phyloP scores from a whole-genome alignment of 2,888 invertebrate species.

The Teleogryllus oceanicus region DNA sequence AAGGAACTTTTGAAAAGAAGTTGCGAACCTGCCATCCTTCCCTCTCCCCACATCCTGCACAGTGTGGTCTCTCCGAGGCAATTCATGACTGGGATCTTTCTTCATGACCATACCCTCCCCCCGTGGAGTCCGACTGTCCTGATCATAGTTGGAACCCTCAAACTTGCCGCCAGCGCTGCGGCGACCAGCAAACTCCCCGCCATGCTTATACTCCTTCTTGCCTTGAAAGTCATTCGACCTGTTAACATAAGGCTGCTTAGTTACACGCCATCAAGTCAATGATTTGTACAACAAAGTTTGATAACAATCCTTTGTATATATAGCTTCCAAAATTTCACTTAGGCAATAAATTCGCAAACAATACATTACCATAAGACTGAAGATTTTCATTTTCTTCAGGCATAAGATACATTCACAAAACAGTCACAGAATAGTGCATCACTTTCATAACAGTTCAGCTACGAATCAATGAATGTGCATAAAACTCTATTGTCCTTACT shows the following conservation, averaged over 20 bases:
- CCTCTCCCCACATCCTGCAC: constrained; percentile 22
- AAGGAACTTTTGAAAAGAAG: background rate
- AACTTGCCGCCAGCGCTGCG: constrained; percentile 4
- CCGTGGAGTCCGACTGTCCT: constrained; percentile 20
- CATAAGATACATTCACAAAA: too few relatives aligned
- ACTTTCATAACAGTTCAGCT: too few relatives aligned
- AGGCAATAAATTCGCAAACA: too few relatives aligned
- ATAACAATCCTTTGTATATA: too few relatives aligned
- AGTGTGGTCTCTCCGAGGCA: constrained; percentile 27
- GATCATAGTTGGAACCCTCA: constrained; percentile 19
- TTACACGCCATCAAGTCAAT: background rate
- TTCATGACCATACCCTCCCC: constrained; percentile 19
- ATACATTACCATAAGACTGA: too few relatives aligned
- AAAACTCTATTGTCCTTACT: too few relatives aligned
- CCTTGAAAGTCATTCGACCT: constrained; percentile 28
- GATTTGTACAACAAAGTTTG: too few relatives aligned
- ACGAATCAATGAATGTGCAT: too few relatives aligned
- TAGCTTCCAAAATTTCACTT: too few relatives aligned
- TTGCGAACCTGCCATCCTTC: constrained; percentile 24
- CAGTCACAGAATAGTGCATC: too few relatives aligned
- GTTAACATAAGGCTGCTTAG: background rate
- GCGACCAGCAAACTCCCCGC: background rate
- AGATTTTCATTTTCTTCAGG: too few relatives aligned
- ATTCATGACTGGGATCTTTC: background rate
- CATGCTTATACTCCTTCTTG: constrained; percentile 26